Base-by-base conservation (phyloP, 1,140 invertebrate species). In the Rhagoletis pomonella region DNA sequence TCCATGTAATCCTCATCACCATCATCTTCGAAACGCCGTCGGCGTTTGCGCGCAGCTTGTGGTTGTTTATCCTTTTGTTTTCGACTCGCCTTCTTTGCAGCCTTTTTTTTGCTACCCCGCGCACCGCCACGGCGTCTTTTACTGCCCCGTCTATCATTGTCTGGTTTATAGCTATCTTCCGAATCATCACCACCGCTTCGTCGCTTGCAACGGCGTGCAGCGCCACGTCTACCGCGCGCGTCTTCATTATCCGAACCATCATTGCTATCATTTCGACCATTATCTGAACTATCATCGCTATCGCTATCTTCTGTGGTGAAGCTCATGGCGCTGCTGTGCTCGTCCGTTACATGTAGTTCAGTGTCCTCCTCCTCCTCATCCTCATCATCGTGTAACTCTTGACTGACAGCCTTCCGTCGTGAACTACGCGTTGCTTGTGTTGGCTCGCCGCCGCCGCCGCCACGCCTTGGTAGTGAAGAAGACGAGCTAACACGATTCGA, bases 131-230 rank as follows among this genome's bases (percentile, higher is more conserved):
- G 14, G 39, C 88, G 65, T 58, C 89, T 87, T 29, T 85, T 86
- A 47, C 39, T 89, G 50, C 87, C 77, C 9, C 89, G 89, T 60
- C 89, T 88, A 59, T 91, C 90, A 58, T 91, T 93, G 4, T 86
- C 67, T 17, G 93, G 93, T 69, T 92, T 93, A 77, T 94, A 93
- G 85, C 93, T 94, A 39, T 94, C 93, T 86, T 93, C 93, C 6
- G 93, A 93, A 85, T 93, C 92, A 84, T 91, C 89, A 86, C 59
- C 88, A 87, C 90, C 58, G 29, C 88, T 12, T 87, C 90, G 14
- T 89, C 90, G 12, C 12, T 85, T 85, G 42, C 59, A n/a, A 17
- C 42, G 55, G 19, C 12, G 44, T 50, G 44, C 42, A 90, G 89
- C 7, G 89, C 90, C 44, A 90, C 91, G 60, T 88, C 87, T 69